Evolutionary conservation across 2,888 invertebrate genomes (phyloP).

Genomic region (Lagria hirta): DNA sequence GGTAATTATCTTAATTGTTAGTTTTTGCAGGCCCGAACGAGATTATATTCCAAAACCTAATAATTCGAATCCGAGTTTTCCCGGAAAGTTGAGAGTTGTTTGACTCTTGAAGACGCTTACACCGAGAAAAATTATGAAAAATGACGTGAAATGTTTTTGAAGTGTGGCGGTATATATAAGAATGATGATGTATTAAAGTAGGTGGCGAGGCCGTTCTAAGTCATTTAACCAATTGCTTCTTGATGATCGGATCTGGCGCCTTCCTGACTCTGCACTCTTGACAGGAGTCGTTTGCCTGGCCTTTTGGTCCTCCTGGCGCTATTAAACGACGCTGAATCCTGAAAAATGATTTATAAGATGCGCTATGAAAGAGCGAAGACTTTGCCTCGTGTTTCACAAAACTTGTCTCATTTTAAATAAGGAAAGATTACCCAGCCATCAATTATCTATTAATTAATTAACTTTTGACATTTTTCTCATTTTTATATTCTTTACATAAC

Average conservation of each 20-base stretch:
- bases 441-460: too few species aligned
- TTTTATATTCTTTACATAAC: too few species aligned
- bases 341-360: slow-evolving; percentile 14
- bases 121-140: slow-evolving; percentile 23
- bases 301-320: slow-evolving; percentile 10
- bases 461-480: too few species aligned
- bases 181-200: slow-evolving; percentile 27
- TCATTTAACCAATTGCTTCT: slow-evolving; percentile 29
- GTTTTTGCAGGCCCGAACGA: too few species aligned
- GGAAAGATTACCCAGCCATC: slow-evolving; percentile 15
- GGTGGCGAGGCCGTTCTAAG: slow-evolving; percentile 25
- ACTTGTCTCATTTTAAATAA: slow-evolving; percentile 16
- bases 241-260: slow-evolving; percentile 24
- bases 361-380: slow-evolving; percentile 4
- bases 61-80: too few species aligned
- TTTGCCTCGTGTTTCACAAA: slow-evolving; percentile 15
- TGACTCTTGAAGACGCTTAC: too few species aligned
- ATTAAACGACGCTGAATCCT: slow-evolving; percentile 16
- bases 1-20: too few species aligned
- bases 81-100: too few species aligned
- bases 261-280: slow-evolving; percentile 23
- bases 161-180: slow-evolving; percentile 16
- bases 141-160: slow-evolving; percentile 25
- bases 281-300: too few species aligned
- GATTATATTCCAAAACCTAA: too few species aligned